These are phyloP conservation scores for Hirtodrosophila cameraria DNA, from an alignment of 2,888 invertebrate species.

Conservation along the genomic window DNA sequence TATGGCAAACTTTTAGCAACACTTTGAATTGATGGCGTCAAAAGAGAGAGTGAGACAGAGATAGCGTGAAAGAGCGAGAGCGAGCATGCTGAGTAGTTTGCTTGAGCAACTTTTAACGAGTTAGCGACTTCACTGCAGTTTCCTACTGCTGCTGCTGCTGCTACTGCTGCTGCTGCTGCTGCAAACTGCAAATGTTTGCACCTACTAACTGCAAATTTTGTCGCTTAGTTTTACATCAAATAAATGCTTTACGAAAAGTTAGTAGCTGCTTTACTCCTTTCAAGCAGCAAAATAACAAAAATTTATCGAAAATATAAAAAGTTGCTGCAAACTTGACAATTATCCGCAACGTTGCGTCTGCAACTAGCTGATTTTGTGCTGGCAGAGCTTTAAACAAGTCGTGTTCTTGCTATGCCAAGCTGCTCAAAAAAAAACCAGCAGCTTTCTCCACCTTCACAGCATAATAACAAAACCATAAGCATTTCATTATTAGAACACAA, in stretches of 20 bases:
- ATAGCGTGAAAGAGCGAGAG: not conserved
- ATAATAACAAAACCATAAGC: conserved; percentile 43
- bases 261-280: conserved; percentile 50
- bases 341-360: conserved; percentile 50
- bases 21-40: conserved; percentile 58
- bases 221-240: conserved; percentile 55
- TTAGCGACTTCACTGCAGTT: conserved; percentile 41
- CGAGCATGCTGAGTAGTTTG: conserved; percentile 17
- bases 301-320: conserved; percentile 2
- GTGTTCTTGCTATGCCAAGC: conserved; percentile 12
- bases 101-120: conserved; percentile 69
- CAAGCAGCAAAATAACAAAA: conserved; percentile 10
- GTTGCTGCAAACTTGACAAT: conserved; percentile 48
- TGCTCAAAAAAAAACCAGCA: conserved; percentile 25
- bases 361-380: conserved; percentile 5
- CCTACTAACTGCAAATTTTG: conserved; percentile 56
- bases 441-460: not conserved
- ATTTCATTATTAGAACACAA: conserved; percentile 75
- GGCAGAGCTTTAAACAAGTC: conserved; percentile 24
- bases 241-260: conserved; percentile 36
- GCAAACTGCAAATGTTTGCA: conserved; percentile 52
- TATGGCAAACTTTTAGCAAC: conserved; percentile 71
- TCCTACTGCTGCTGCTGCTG: conserved; percentile 13
- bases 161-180: conserved; percentile 17
- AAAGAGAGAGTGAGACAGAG: no score